phyloP scores from a whole-genome alignment of 2,888 invertebrate species.

The Octonoba sinensis region DNA sequence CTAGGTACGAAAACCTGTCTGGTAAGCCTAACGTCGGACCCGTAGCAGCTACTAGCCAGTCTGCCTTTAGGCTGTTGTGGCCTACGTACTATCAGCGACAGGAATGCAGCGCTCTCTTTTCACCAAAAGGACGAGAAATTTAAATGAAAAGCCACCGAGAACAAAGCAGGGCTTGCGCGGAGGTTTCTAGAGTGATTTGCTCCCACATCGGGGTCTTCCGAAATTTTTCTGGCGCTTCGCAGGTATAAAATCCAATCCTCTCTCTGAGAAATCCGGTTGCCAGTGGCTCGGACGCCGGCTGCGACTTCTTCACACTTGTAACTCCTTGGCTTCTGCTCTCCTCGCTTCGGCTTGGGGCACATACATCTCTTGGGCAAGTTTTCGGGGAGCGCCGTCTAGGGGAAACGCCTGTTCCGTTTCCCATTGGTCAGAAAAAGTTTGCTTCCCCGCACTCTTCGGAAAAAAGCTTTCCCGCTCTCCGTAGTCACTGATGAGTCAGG shows the following conservation, averaged over 20 bases:
- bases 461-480: slow-evolving; percentile 2
- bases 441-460: slow-evolving; percentile 3
- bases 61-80: slow-evolving; percentile 59
- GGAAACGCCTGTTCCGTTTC: slow-evolving; percentile 27
- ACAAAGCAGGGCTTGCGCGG: too few relatives aligned
- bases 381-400: slow-evolving; percentile 36
- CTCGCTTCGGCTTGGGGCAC: slow-evolving; percentile 32
- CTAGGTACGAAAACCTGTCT: slow-evolving; percentile 57
- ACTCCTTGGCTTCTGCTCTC: slow-evolving; percentile 14
- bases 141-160: too few relatives aligned
- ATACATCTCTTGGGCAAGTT: slow-evolving; percentile 30
- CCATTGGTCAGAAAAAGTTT: slow-evolving; percentile 39
- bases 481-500: not conserved
- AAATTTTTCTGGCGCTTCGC: too few relatives aligned
- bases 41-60: slow-evolving; percentile 46
- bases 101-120: slow-evolving; percentile 40
- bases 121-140: slow-evolving; percentile 3
- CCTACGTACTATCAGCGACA: slow-evolving; percentile 51
- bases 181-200: too few relatives aligned
- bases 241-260: not conserved
- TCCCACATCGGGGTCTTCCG: too few relatives aligned
- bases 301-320: slow-evolving; percentile 7
- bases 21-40: slow-evolving; percentile 59
- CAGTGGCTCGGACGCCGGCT: slow-evolving; percentile 12
- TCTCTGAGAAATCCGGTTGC: slow-evolving; percentile 26